Evolutionary conservation across 2,113 vertebrate genomes (phyloP).

Genomic region (Anarrhichthys ocellatus): DNA sequence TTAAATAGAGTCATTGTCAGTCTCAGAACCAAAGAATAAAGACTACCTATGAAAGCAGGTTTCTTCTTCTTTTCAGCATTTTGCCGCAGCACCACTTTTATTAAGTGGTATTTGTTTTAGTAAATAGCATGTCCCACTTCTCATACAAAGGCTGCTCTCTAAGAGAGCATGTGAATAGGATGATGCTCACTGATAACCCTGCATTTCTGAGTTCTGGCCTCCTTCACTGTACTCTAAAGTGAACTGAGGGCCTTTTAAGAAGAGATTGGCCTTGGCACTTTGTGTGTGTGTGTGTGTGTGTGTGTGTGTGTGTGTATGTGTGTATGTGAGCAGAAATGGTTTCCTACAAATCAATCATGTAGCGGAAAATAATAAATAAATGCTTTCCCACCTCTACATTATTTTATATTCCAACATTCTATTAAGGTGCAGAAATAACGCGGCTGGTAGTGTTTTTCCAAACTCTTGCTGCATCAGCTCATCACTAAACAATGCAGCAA

Average conservation of each 20-base stretch:
- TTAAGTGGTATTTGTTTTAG: neutral
- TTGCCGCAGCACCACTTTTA: neutral
- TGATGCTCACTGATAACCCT: neutral
- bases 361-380: constrained; percentile 14
- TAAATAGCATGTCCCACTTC: neutral
- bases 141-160: neutral
- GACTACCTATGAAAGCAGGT: neutral
- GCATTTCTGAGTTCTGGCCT: neutral
- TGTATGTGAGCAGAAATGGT: neutral
- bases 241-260: neutral
- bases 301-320: no score
- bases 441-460: constrained; percentile 2
- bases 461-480: constrained; percentile 19
- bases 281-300: neutral
- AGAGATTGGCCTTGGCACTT: neutral
- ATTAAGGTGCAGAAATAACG: neutral
- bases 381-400: neutral
- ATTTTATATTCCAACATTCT: neutral
- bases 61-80: constrained; percentile 6
- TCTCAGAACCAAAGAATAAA: constrained; percentile 2
- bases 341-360: neutral
- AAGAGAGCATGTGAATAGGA: neutral
- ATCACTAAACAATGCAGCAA: constrained; percentile 9
- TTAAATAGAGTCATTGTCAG: constrained; percentile 1
- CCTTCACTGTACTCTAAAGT: neutral